These are phyloP conservation scores for Ctenopoma kingsleyae DNA, from an alignment of 2,797 vertebrate species.

Conservation along the genomic window DNA sequence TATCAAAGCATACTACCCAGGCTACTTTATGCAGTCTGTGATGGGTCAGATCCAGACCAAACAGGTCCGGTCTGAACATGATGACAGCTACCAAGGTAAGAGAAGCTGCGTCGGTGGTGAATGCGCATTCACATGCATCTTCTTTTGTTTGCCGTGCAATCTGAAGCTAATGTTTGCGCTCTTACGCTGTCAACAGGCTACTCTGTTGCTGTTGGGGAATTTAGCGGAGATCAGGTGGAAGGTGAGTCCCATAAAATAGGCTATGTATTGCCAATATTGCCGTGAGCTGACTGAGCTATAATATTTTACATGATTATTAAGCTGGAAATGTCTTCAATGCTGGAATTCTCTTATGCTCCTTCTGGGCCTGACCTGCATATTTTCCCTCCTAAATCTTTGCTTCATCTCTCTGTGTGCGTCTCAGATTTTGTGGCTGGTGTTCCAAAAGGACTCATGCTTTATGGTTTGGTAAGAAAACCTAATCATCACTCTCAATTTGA, in stretches of 20 bases:
- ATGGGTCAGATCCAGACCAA: constrained; percentile 88
- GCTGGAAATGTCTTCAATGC: constrained; percentile 45
- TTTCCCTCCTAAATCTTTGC: constrained; percentile 67
- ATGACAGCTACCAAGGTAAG: constrained; percentile 93
- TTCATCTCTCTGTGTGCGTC: constrained; percentile 61
- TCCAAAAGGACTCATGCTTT: constrained; percentile 90
- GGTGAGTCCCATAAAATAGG: constrained; percentile 77
- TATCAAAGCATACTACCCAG: constrained; percentile 85
- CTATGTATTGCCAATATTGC: constrained; percentile 3
- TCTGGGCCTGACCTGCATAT: constrained; percentile 42
- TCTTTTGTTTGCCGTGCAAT: background rate
- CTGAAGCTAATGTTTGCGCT: constrained; percentile 6
- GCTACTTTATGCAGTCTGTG: constrained; percentile 89
- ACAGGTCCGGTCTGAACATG: constrained; percentile 81
- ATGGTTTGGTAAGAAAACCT: constrained; percentile 89
- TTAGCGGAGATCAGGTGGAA: constrained; percentile 90
- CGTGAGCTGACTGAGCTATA: constrained; percentile 21
- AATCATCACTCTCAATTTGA: constrained; percentile 49
- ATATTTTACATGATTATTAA: constrained; percentile 52
- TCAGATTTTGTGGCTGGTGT: constrained; percentile 93
- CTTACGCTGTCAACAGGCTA: constrained; percentile 84
- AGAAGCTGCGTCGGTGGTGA: background rate
- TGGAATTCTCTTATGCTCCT: constrained; percentile 47
- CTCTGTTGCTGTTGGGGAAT: constrained; percentile 92
- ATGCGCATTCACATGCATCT: background rate